A percentile compares a stretch with the other conserved stretches of the same genome.
These are phyloP conservation scores for Azemiops feae DNA, from an alignment of 2,113 vertebrate species.

Conservation along the genomic window DNA sequence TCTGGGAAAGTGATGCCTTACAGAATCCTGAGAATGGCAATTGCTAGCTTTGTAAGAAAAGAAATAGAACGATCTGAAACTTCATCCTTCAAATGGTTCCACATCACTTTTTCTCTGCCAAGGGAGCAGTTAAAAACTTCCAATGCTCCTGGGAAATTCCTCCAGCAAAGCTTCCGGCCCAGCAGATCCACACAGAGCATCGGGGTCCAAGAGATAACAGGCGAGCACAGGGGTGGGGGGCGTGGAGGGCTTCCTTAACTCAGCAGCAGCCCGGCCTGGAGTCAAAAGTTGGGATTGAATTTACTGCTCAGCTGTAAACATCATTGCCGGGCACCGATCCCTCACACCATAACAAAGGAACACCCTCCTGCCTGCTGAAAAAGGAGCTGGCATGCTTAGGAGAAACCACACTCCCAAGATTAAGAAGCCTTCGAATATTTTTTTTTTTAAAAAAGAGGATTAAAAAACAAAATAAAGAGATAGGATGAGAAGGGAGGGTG, in stretches of 20 bases:
- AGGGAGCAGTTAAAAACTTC: background rate
- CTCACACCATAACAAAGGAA: background rate
- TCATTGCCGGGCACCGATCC: background rate
- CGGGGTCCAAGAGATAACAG: background rate
- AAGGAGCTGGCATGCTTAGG: background rate
- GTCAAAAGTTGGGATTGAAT: background rate
- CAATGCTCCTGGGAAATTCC: background rate
- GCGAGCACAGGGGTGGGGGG: accelerated
- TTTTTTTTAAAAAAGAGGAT: background rate
- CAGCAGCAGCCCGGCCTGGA: background rate
- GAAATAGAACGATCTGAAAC: background rate
- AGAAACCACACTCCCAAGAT: background rate
- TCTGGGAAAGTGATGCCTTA: background rate
- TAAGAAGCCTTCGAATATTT: background rate
- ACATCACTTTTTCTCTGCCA: background rate
- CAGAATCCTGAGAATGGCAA: background rate
- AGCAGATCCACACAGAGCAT: too few species aligned
- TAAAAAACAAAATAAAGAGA: background rate
- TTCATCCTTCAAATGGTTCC: too few species aligned
- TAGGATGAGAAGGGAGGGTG: background rate
- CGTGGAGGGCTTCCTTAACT: too few species aligned
- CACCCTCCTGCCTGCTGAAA: background rate
- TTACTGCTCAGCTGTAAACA: background rate
- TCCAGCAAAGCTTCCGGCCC: background rate
- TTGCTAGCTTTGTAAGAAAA: background rate